phyloP scores from a whole-genome alignment of 2,113 vertebrate species.

The Oncorhynchus mykiss region DNA sequence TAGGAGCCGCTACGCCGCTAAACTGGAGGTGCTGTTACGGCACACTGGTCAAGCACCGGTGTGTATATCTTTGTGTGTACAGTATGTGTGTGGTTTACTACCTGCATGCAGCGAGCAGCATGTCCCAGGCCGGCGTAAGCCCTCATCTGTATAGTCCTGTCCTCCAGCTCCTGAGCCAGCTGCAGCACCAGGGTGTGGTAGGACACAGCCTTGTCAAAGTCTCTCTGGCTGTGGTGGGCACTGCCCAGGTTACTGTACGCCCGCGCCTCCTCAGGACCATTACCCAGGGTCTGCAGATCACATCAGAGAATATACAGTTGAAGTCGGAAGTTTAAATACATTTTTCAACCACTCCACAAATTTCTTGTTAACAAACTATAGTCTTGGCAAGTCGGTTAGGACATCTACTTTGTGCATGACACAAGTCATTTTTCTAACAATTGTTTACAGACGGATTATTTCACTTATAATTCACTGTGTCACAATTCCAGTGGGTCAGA shows the following conservation, averaged over 20 bases:
- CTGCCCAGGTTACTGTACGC: constrained; percentile 98
- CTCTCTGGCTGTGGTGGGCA: constrained; percentile 90
- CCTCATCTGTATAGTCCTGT: constrained; percentile 92
- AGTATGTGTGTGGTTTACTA: constrained; percentile 13
- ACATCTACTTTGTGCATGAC: too few species aligned
- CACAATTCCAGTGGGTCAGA: too few species aligned
- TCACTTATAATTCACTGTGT: too few species aligned
- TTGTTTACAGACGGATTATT: too few species aligned
- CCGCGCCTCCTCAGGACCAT: constrained; percentile 88
- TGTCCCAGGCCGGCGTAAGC: constrained; percentile 94
- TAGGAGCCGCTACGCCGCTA: too few species aligned
- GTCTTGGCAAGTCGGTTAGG: too few species aligned
- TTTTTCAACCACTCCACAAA: too few species aligned
- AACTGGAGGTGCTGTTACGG: too few species aligned
- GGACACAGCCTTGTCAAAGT: constrained; percentile 95
- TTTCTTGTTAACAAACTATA: too few species aligned
- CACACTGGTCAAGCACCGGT: too few species aligned
- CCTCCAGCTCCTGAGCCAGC: constrained; percentile 84
- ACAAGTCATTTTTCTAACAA: too few species aligned
- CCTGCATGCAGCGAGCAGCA: constrained; percentile 93
- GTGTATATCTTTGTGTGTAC: neutral
- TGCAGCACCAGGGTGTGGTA: constrained; percentile 91
- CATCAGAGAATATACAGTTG: neutral
- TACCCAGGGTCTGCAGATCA: constrained; percentile 74
- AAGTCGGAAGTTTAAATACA: too few species aligned